Evolutionary conservation across 2,113 vertebrate species (phyloP), one percentile per base, ranked within the genome.

Genomic region (Ifrita kowaldi): DNA sequence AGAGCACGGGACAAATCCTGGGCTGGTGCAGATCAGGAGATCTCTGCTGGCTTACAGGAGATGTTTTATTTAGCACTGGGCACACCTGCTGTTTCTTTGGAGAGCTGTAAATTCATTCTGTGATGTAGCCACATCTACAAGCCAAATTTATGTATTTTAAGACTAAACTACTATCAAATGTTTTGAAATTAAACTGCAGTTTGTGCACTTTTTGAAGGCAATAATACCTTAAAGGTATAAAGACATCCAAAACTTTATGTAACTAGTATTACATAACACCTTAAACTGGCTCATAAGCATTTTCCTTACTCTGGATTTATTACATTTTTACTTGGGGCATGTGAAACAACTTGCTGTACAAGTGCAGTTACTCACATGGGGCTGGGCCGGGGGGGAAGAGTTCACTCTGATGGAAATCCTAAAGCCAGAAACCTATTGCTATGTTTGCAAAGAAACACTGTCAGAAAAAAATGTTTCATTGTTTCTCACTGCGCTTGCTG

Each of bases 211-310:
- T 93, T 37, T 80, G 30, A 87, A 84, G 49, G 87, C 74, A 95
- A 15, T 70, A 94, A 63, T 44, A 64, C 13, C 69, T 76, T 81
- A 67, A 49, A 84, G 80, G 68, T 68, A 75, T 46, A 86, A 92
- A 94, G 75, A 65, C 56, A 84, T 80, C 60, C 83, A 85, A 91
- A 92, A 89, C 80, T 95, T 96, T 87, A 95, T 84, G 53, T 90
- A 96, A 95, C 88, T n/a, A 39, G 41, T 30, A 79, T 94, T 95
- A 84, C 53, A 50, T 94, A 96, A 93, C 49, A 78, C 88, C 69
- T 80, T 53, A 59, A 69, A 76, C 53, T 91, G 90, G 87, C 62
- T 87, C 68, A 42, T 53, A 77, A 62, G 84, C 90, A 18, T 93
- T 87, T 86, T 76, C 62, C 91, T 84, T 89, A 75, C 46, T 93